Evolutionary conservation across 92 coral and sea anemone species (phyloP).

Genomic region (Phenganax subtilis): DNA sequence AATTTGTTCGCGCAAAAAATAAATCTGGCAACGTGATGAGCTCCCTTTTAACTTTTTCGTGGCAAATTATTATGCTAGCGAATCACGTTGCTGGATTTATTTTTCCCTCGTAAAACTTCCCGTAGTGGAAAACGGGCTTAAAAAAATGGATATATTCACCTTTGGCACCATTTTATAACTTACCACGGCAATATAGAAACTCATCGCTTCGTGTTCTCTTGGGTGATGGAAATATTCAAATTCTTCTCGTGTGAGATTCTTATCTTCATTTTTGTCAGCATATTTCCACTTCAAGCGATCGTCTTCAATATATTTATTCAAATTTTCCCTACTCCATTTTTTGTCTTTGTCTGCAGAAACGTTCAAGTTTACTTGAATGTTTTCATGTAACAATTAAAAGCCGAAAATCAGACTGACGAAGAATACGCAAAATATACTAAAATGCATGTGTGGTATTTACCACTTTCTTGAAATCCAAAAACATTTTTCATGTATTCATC

Average conservation of each 20-base stretch:
- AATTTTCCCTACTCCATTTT: slow-evolving; percentile 70
- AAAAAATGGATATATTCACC: too few species aligned
- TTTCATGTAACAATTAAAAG: too few species aligned
- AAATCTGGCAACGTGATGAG: too few species aligned
- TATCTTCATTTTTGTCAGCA: slow-evolving; percentile 86
- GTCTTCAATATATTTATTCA: slow-evolving; percentile 59
- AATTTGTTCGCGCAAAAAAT: too few species aligned
- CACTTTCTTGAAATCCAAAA: slow-evolving; percentile 73
- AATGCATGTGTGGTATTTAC: slow-evolving; percentile 22
- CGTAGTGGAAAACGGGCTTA: not conserved
- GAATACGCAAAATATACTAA: not conserved
- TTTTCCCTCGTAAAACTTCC: not conserved
- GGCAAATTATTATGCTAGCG: too few species aligned
- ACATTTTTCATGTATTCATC: slow-evolving; percentile 79
- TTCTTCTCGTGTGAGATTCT: slow-evolving; percentile 69
- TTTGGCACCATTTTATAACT: slow-evolving; percentile 10
- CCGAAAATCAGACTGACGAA: not conserved
- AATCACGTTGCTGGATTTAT: too few species aligned
- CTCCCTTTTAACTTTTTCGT: too few species aligned
- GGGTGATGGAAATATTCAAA: slow-evolving; percentile 87
- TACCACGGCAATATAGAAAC: slow-evolving; percentile 78
- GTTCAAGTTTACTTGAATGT: too few species aligned
- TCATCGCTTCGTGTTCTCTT: slow-evolving; percentile 82
- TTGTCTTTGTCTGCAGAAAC: slow-evolving; percentile 63
- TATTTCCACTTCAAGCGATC: slow-evolving; percentile 84